Evolutionary conservation across 1,140 invertebrate genomes (phyloP).

Genomic region (Aphidius gifuensis): DNA sequence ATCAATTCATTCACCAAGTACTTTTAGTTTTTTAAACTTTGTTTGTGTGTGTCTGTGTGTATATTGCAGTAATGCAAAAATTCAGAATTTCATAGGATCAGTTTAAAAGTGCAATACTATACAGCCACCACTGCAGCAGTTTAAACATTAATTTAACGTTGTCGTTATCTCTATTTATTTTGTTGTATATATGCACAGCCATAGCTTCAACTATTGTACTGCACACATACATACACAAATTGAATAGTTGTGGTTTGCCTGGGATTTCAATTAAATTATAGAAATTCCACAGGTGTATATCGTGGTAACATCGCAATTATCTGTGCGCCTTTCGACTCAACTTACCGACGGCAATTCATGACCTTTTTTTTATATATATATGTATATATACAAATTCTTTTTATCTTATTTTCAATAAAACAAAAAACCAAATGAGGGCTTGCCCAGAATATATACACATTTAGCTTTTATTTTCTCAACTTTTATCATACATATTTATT

Average conservation of each 20-base stretch:
- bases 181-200: too few relatives aligned
- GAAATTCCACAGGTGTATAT: conserved; percentile 25
- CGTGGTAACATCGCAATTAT: conserved; percentile 25
- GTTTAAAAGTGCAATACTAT: conserved; percentile 1
- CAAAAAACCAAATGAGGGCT: not conserved
- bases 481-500: not conserved
- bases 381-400: not conserved
- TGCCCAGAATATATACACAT: not conserved
- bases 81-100: too few relatives aligned
- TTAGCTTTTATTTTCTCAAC: not conserved
- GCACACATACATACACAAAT: conserved; percentile 1
- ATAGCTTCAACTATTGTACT: conserved; percentile 18
- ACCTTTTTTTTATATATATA: conserved; percentile 16
- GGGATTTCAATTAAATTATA: conserved; percentile 27
- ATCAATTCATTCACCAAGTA: too few relatives aligned
- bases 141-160: conserved; percentile 1
- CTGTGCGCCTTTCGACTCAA: conserved; percentile 16
- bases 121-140: not conserved
- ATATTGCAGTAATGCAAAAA: too few relatives aligned
- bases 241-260: too few relatives aligned
- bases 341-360: conserved; percentile 19
- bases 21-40: too few relatives aligned
- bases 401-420: not conserved
- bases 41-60: too few relatives aligned
- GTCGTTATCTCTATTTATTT: not conserved